Percentiles rank a stretch among this genome's conserved stretches.
These are phyloP conservation scores for Dasyprocta punctata DNA, from an alignment of 2,113 vertebrate genomes.

Conservation along the genomic window DNA sequence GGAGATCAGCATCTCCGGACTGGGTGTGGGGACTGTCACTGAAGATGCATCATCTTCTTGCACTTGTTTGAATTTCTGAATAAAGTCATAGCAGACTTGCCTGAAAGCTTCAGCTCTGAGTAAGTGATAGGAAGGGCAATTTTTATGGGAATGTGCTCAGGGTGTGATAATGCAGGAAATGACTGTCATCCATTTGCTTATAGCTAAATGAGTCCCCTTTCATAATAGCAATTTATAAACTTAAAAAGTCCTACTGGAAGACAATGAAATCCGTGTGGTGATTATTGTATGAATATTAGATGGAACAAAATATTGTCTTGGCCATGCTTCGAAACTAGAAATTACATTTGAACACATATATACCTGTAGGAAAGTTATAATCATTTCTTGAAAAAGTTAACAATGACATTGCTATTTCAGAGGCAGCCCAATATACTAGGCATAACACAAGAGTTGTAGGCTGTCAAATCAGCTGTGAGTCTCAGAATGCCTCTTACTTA, in stretches of 20 bases:
- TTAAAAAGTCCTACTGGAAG: neutral
- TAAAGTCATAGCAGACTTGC: neutral
- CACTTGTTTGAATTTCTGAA: neutral
- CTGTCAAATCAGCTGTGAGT: neutral
- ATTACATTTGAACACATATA: neutral
- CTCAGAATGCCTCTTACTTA: too few relatives aligned
- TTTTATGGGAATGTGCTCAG: neutral
- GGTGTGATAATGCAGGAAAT: neutral
- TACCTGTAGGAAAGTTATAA: neutral
- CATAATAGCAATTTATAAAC: neutral
- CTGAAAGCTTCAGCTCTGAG: neutral
- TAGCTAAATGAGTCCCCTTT: neutral
- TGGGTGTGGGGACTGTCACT: too few relatives aligned
- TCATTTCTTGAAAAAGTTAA: neutral
- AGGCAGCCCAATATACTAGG: neutral
- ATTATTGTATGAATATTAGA: neutral
- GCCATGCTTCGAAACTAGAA: neutral
- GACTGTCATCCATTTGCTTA: neutral
- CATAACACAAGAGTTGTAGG: neutral
- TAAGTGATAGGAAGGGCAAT: neutral
- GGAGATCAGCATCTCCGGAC: neutral
- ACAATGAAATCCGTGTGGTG: neutral
- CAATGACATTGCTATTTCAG: neutral
- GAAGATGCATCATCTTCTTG: neutral
- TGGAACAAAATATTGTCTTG: neutral